Base-by-base conservation (phyloP, 2,797 vertebrate species). In the Hipposideros larvatus region DNA sequence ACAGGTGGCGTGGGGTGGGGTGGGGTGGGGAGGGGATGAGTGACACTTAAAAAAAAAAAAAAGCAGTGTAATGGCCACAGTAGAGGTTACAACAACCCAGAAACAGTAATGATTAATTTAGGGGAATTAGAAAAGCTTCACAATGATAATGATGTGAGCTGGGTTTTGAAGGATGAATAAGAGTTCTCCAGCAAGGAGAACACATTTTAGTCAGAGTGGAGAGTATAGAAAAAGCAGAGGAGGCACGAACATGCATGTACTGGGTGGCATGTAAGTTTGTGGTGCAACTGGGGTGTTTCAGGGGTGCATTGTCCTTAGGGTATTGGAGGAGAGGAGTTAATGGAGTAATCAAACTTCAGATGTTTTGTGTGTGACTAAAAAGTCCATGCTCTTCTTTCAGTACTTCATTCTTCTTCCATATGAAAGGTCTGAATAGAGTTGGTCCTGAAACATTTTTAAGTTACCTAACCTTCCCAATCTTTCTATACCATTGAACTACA, bases 111-210 rank as follows among this genome's bases (percentile, higher is more conserved):
- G 37, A 37, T 73, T 43, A 11, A 53, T 43, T 53, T 7, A 55
- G 53, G 46, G 28, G 4, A 9, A 7, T 41, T 48, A 83, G 41
- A 9, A 59, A 80, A 95, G 11, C 26, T 55, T 94, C 22, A 15
- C 16, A 11, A 11, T 48, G 85, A 31, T 82, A 57, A 26, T 55
- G 53, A 87, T 13, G 26, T 55, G 53, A 87, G 16, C 37, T 80
- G 68, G 18, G 19, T 43, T 77, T 94, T 77, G 80, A 78, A 92
- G 74, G 31, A 21, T 57, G 46, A 48, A 10, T 41, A 59, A 48
- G 66, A 79, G 59, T 88, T 85, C 2, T 22, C 19, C 28, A 28
- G 37, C 21, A 34, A 53, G 7, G 14, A 26, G 11, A 41, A 48
- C 3, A 13, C 21, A 31, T 57, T 70, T 63, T 55, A 68, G 16